Evolutionary conservation across 2,113 vertebrate species (phyloP).

Genomic region (Aptenodytes forsteri): DNA sequence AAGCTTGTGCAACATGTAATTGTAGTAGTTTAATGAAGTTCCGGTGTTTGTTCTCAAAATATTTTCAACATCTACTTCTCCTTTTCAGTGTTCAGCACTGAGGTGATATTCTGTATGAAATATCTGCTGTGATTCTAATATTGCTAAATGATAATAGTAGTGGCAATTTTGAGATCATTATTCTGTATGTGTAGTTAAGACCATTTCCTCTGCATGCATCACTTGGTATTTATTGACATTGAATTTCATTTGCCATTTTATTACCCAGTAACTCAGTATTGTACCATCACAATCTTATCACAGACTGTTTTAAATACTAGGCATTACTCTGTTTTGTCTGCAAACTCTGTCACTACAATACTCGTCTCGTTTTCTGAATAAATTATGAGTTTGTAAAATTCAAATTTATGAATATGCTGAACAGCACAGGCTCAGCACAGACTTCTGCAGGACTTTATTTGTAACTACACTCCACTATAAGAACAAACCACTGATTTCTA

Average conservation of each 20-base stretch:
- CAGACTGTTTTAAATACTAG: background rate
- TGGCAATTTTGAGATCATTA: background rate
- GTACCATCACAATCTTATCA: background rate
- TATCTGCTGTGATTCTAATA: background rate
- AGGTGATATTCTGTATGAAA: background rate
- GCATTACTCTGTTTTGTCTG: conserved; percentile 10
- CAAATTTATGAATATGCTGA: background rate
- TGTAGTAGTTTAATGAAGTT: background rate
- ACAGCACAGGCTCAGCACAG: background rate
- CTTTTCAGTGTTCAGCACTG: background rate
- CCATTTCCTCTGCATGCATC: conserved; percentile 4
- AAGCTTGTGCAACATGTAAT: background rate
- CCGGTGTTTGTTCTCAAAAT: background rate
- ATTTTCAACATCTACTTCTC: background rate
- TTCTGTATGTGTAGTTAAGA: background rate
- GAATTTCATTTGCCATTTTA: conserved; percentile 35
- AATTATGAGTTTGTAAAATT: background rate
- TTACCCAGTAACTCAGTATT: background rate
- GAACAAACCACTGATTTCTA: background rate
- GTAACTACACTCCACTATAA: background rate
- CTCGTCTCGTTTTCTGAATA: background rate
- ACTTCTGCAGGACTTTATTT: conserved; percentile 1
- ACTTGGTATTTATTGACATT: conserved; percentile 7
- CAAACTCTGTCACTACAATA: background rate
- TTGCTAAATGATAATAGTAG: background rate